phyloP scores from a whole-genome alignment of 2,797 vertebrate species.

The Halcyon smyrnensis region DNA sequence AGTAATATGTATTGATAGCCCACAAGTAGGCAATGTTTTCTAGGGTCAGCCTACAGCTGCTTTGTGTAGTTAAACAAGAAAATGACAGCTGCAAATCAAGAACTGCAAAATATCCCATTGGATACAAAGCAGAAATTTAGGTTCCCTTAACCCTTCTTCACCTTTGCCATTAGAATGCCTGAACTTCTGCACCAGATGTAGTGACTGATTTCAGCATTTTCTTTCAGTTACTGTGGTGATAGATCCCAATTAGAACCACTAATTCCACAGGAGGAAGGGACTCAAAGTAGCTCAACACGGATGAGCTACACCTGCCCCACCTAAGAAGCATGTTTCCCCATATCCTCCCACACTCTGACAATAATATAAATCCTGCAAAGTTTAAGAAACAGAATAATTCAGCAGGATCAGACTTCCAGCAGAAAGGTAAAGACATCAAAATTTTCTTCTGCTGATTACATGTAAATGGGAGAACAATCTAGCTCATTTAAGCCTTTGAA shows the following conservation, averaged over 20 bases:
- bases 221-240: neutral
- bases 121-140: neutral
- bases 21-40: neutral
- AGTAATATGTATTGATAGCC: neutral
- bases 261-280: neutral
- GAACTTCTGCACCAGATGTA: neutral
- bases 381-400: neutral
- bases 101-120: neutral
- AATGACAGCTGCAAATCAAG: neutral
- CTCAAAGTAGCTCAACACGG: neutral
- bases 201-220: neutral
- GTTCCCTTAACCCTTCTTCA: neutral
- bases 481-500: neutral
- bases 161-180: neutral
- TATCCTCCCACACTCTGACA: neutral
- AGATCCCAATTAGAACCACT: neutral
- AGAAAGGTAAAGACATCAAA: neutral
- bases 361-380: neutral
- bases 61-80: neutral
- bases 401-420: neutral
- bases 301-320: neutral
- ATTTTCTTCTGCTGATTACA: neutral
- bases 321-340: neutral
- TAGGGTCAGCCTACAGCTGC: neutral
- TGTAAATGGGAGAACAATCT: neutral